These are phyloP conservation scores for Chroicocephalus ridibundus DNA, from an alignment of 2,113 vertebrate species.

Conservation along the genomic window DNA sequence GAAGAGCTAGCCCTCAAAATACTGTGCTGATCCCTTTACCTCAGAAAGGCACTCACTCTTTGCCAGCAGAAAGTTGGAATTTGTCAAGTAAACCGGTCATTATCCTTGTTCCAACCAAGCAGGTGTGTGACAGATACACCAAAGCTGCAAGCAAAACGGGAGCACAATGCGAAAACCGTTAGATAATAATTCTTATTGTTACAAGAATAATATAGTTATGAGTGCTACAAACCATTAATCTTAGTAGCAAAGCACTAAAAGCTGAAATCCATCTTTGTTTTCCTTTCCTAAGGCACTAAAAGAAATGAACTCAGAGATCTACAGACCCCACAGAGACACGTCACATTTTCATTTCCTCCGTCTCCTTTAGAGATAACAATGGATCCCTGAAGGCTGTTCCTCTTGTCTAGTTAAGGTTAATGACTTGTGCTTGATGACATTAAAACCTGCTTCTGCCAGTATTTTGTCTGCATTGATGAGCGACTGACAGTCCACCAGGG, in stretches of 20 bases:
- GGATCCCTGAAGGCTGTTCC: constrained; percentile 35
- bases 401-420: constrained; percentile 59
- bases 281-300: constrained; percentile 32
- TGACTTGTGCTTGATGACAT: constrained; percentile 52
- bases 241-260: background rate
- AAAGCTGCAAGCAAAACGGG: background rate
- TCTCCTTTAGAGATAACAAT: constrained; percentile 42
- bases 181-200: constrained; percentile 35
- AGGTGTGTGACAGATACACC: background rate
- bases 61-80: background rate
- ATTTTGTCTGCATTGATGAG: constrained; percentile 14
- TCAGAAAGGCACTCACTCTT: background rate
- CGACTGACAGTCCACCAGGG: constrained; percentile 31
- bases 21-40: background rate
- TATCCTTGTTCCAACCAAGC: background rate
- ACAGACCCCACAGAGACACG: background rate
- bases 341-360: constrained; percentile 9
- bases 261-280: constrained; percentile 35
- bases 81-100: background rate
- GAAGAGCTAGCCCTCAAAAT: background rate
- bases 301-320: background rate
- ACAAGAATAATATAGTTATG: constrained; percentile 15
- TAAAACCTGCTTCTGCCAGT: constrained; percentile 32
- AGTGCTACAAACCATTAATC: background rate
- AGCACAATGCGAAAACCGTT: background rate